A percentile compares a stretch with the other conserved stretches of the same genome.
Evolutionary conservation across 2,888 invertebrate species (phyloP).

Genomic region (Strigamia transsilvanica): DNA sequence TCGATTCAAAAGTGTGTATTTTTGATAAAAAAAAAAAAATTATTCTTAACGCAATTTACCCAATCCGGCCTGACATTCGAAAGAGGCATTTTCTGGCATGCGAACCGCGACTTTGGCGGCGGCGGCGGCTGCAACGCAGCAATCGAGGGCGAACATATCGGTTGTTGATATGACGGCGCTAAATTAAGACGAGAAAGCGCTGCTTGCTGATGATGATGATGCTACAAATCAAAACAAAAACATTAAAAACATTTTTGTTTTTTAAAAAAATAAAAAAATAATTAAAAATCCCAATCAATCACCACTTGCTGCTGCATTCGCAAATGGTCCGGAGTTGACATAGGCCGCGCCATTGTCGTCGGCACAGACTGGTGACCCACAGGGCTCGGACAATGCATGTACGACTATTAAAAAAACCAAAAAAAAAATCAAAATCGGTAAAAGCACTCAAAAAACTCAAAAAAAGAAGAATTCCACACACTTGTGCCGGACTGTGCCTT

Average conservation of each 20-base stretch:
- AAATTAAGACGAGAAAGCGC: slow-evolving; percentile 21
- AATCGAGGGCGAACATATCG: background rate
- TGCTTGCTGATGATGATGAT: background rate
- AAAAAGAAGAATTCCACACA: background rate
- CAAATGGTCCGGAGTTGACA: background rate
- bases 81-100: slow-evolving; percentile 24
- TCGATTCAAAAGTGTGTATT: too few relatives aligned
- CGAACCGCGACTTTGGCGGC: slow-evolving; percentile 21
- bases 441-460: background rate
- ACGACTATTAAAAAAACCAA: slow-evolving; percentile 6
- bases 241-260: background rate
- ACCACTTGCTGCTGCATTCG: slow-evolving; percentile 25
- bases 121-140: slow-evolving; percentile 15
- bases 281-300: background rate
- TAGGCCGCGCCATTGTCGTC: background rate
- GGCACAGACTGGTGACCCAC: background rate
- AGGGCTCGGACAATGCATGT: slow-evolving; percentile 35
- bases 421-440: background rate
- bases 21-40: too few relatives aligned
- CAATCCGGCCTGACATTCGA: slow-evolving; percentile 17
- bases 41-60: background rate
- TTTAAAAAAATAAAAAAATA: too few relatives aligned
- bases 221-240: background rate
- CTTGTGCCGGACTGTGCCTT: slow-evolving; percentile 50
- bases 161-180: slow-evolving; percentile 1